Evolutionary conservation across 37 sponge, comb jelly and placozoan genomes (phyloP).

Genomic region (Amphimedon queenslandica): DNA sequence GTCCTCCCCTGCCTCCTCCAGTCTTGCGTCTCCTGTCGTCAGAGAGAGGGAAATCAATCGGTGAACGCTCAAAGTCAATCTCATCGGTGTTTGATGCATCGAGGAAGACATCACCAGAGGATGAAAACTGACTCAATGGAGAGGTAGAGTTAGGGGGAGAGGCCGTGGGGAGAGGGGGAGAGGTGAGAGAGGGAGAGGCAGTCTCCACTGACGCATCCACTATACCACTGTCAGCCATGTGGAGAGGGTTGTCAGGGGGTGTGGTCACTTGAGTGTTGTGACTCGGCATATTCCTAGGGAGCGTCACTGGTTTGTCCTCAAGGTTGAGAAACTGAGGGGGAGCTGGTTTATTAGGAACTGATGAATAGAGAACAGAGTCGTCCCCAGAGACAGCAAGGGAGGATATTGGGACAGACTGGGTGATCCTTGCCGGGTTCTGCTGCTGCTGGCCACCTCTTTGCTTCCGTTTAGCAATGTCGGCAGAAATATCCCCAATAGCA

Average conservation of each 20-base stretch:
- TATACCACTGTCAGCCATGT: background rate
- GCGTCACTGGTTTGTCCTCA: background rate
- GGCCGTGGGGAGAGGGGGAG: background rate
- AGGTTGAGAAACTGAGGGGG: background rate
- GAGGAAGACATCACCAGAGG: background rate
- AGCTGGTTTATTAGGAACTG: background rate
- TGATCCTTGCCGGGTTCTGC: background rate
- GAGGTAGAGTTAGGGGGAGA: background rate
- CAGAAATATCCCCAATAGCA: background rate
- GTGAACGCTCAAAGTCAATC: constrained; percentile 1
- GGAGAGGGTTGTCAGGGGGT: no score
- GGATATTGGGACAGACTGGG: background rate
- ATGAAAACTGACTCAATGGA: background rate
- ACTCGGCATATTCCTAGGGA: background rate
- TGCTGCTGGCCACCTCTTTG: background rate
- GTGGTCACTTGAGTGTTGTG: background rate
- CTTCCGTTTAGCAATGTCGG: background rate
- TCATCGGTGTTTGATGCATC: background rate
- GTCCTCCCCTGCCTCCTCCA: no score
- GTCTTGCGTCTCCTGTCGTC: background rate
- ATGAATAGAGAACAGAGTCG: background rate
- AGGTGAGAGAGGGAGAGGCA: no score
- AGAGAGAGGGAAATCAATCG: background rate
- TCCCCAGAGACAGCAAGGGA: background rate
- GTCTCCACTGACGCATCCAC: background rate